Evolutionary conservation across 2,888 invertebrate genomes (phyloP), one percentile per base, ranked within the genome.

Genomic region (Apamea crenata): DNA sequence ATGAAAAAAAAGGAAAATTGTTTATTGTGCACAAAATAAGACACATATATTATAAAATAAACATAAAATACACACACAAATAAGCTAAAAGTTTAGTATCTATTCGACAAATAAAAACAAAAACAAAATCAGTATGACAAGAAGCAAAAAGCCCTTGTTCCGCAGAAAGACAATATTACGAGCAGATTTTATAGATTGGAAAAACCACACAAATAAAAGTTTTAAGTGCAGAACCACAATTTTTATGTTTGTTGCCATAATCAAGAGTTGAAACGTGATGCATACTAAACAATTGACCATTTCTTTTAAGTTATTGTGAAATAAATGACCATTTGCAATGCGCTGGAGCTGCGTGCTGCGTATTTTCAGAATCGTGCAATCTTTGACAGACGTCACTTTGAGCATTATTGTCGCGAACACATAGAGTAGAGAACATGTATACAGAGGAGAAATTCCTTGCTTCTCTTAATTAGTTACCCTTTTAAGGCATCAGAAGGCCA

Each of bases 351-450:
- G 18, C 50, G 66, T 76, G 75, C 65, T 79, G 76, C 68, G 44
- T 50, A 78, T 88, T 88, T 88, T 80, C 68, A 81, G 86, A 88
- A 89, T 87, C 85, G 87, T 87, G 78, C 79, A 71, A 86, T 80
- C 82, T 88, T 81, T 89, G 88, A 89, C 88, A 88, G 84, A 89
- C 78, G 86, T 85, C 82, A 84, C 80, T 81, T 68, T 70, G 71
- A 68, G 32, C 56, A 32, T 65, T 74, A 74, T 40, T 72, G 50
- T 76, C 47, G 29, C 3, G 4, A 63, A 29, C 47, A 1, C 81
- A 88, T 36, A 89, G 89, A 85, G 3, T 50, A 80, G 10, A 2
- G 0, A 66, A 61, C 0, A 29, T 36, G 14, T 16, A 40, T 6
- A 21, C 10, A 78, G 68, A 80, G 10, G 12, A 18, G 50, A 50